Evolutionary conservation across 2,113 vertebrate genomes (phyloP), one percentile per base, ranked within the genome.

Genomic region (Noctilio leporinus): DNA sequence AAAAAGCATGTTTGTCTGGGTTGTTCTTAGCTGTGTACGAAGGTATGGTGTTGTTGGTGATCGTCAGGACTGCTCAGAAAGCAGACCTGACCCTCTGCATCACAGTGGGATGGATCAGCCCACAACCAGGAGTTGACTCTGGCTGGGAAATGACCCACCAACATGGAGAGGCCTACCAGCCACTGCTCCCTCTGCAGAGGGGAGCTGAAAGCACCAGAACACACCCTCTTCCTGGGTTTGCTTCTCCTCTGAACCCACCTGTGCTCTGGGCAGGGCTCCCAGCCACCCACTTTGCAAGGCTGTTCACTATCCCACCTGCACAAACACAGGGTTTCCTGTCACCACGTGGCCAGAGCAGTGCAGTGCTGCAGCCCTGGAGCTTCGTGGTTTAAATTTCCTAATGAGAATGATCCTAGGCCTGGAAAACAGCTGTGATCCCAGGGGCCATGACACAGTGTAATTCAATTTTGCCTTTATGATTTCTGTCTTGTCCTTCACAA

Each of bases 331-430:
- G 28, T 51, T 96, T 45, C 96, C 97, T 97, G 96, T 96, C 94
- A 95, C 93, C 95, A 93, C 89, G 93, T 88, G 70, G 65, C n/a
- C 40, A 2, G 2, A 17, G 95, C 43, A 33, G 49, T 2, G 43
- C 40, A 93, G 47, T 64, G 64, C 67, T 92, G 38, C 5, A 5
- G 47, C 24, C 28, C 4, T 30, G 2, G 20, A 59, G 51, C 22
- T 86, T 95, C 77, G 11, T 14, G 51, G 95, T 97, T 97, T 96
- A 97, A 4, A 96, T 98, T 98, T 94, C 57, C 75, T 97, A 38
- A 73, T 94, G 81, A 96, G 82, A 96, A 96, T 4, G 4, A 53
- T 17, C n/a, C 40, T 53, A 47, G 94, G 97, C 76, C 81, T 96
- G 73, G 72, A 95, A 97, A 75, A 93, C 3, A 81, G 97, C 97